Conservation (phyloP, 2,888 invertebrate species). For the Dexiosoma caninum region DNA sequence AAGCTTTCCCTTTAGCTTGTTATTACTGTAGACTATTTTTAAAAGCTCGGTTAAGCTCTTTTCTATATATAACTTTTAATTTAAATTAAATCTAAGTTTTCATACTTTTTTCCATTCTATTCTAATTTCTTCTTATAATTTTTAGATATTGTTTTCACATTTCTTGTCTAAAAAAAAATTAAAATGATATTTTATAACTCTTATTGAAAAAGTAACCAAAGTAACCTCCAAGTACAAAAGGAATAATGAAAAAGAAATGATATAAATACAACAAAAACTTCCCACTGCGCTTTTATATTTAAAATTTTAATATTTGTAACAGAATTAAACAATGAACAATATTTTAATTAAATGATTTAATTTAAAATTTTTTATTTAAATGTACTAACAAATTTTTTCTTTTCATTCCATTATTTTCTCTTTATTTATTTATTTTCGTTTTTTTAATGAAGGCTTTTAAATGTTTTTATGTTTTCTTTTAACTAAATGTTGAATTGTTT, state of each 20-base stretch:
- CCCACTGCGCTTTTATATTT: constrained; percentile 77
- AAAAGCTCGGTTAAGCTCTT: constrained; percentile 15
- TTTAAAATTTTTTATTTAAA: no score
- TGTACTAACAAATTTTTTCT: constrained; percentile 50
- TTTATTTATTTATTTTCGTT: no score
- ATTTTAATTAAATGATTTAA: constrained; percentile 36
- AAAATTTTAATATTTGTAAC: constrained; percentile 64
- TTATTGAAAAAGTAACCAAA: constrained; percentile 30
- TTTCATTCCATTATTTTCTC: constrained; percentile 29
- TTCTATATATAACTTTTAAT: background rate
- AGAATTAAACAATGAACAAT: constrained; percentile 58
- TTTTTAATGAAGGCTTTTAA: constrained; percentile 47
- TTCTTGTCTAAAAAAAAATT: constrained; percentile 16
- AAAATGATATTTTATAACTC: constrained; percentile 5
- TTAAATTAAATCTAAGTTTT: background rate
- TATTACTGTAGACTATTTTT: constrained; percentile 6
- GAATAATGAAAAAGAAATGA: constrained; percentile 68
- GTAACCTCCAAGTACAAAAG: constrained; percentile 68
- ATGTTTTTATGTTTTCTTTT: constrained; percentile 43
- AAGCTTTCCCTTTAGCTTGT: constrained; percentile 29
- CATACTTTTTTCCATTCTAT: background rate
- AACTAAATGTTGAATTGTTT: constrained; percentile 58
- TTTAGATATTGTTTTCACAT: background rate
- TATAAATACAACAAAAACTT: constrained; percentile 77
- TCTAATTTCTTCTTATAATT: constrained; percentile 31